Percentiles rank a stretch among this genome's conserved stretches.
Conservation (phyloP, 2,113 vertebrate genomes). For the Colistium nudipinnis region DNA sequence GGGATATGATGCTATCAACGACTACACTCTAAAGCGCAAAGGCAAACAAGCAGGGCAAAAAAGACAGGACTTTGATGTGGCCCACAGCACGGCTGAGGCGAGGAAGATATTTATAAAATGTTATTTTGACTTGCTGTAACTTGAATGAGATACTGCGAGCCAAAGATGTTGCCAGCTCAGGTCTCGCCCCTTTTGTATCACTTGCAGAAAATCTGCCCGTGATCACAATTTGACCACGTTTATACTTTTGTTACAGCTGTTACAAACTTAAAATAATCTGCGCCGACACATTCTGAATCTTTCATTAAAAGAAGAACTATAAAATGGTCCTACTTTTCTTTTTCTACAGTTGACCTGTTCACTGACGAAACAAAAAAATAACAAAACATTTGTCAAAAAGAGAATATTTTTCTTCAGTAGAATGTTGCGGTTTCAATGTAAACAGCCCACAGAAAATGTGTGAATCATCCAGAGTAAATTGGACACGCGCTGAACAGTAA, state of each 20-base stretch:
- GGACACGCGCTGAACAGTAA: no score
- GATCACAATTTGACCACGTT: conserved; percentile 38
- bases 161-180: conserved; percentile 19
- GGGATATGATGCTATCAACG: not conserved
- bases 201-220: conserved; percentile 18
- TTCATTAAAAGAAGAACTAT: not conserved
- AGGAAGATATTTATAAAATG: not conserved
- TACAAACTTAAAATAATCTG: conserved; percentile 5
- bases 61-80: not conserved
- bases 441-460: not conserved
- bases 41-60: not conserved
- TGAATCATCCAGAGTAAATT: no score
- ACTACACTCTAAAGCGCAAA: not conserved
- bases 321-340: not conserved
- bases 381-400: not conserved
- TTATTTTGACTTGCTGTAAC: conserved; percentile 40
- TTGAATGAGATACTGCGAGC: conserved; percentile 18
- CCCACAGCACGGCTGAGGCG: conserved; percentile 26
- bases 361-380: not conserved
- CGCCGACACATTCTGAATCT: not conserved
- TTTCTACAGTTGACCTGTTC: not conserved
- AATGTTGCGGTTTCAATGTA: not conserved
- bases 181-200: conserved; percentile 24
- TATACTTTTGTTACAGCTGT: not conserved
- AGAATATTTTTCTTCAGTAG: not conserved